Base-by-base conservation (phyloP, 2,113 vertebrate genomes). In the Paradoxurus hermaphroditus region DNA sequence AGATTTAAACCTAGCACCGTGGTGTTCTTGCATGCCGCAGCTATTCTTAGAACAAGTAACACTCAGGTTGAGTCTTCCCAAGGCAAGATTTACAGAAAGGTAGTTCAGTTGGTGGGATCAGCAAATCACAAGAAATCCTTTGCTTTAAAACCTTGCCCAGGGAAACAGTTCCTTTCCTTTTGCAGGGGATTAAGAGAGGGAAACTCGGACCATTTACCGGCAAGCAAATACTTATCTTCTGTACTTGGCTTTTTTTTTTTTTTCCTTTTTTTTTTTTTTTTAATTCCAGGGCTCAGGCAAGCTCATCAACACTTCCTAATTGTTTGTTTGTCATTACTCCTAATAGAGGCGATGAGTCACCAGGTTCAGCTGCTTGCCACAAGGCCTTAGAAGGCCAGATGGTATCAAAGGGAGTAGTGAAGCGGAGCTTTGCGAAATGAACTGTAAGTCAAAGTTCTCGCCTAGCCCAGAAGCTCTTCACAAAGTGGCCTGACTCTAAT, bases 311-410 rank as follows among this genome's bases (percentile, higher is more conserved):
- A 91, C 95, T 91, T 97, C 56, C 67, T 90, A 94, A 86, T 88
- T 92, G 21, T 49, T 86, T 95, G 46, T 46, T 92, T 95, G 75
- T 91, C 53, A 8, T 97, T 93, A 83, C 85, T 83, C 18, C 53
- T 97, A 27, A 75, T 27, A 67, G 46, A 21, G 34, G 18, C 1
- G 4, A 85, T 94, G 86, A 96, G 29, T 94, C 94, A 90, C 23
- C 53, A 53, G 53, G 25, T 86, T 88, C 29, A 67, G 78, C 13
- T 63, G 31, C 62, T 88, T 67, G 13, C 62, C 67, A n/a, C 29
- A 39, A 93, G 46, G 34, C 46, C 59, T 94, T 53, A 13, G 41
- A 92, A 91, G n/a, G 78, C 65, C 51, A 93, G 59, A 6, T 73
- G 49, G 46, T 67, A 72, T 53, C 51, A 83, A 92, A 88, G 46